Percentiles rank a stretch among this genome's conserved stretches.
Evolutionary conservation across 2,888 invertebrate genomes (phyloP).

Genomic region (Troides helena): DNA sequence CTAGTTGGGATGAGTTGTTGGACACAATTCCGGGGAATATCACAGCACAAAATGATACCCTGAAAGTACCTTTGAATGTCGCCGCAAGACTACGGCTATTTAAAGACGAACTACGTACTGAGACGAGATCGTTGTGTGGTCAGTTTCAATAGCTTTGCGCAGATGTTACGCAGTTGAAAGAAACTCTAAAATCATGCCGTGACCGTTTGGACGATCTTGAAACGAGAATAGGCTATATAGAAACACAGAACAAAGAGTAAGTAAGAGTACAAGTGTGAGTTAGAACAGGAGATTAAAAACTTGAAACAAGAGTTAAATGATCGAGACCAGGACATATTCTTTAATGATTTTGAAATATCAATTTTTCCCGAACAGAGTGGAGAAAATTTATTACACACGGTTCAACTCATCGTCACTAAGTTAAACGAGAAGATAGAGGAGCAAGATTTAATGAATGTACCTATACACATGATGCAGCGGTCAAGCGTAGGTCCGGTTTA

Average conservation of each 20-base stretch:
- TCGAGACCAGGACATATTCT: slow-evolving; percentile 3
- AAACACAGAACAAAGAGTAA: not conserved
- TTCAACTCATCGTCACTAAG: slow-evolving; percentile 29
- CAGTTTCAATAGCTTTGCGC: not conserved
- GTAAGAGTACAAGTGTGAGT: not conserved
- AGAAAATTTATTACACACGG: slow-evolving; percentile 12
- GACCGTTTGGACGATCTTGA: not conserved
- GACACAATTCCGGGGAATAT: too few relatives aligned
- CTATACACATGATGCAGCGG: too few relatives aligned
- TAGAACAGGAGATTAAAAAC: not conserved
- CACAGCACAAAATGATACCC: too few relatives aligned
- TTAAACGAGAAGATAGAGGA: not conserved
- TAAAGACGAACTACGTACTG: too few relatives aligned
- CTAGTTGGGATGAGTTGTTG: not conserved
- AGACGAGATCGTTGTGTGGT: not conserved
- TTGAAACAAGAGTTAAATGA: not conserved
- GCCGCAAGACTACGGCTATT: too few relatives aligned
- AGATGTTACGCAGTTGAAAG: not conserved
- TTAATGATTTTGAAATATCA: slow-evolving; percentile 17
- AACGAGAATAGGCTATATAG: not conserved
- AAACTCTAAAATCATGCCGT: not conserved
- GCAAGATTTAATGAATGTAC: slow-evolving; percentile 14
- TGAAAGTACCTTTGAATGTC: too few relatives aligned
- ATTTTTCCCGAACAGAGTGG: slow-evolving; percentile 12
- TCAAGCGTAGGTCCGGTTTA: too few relatives aligned